Evolutionary conservation across 2,888 invertebrate species (phyloP).

Genomic region (Eupithecia insigniata): DNA sequence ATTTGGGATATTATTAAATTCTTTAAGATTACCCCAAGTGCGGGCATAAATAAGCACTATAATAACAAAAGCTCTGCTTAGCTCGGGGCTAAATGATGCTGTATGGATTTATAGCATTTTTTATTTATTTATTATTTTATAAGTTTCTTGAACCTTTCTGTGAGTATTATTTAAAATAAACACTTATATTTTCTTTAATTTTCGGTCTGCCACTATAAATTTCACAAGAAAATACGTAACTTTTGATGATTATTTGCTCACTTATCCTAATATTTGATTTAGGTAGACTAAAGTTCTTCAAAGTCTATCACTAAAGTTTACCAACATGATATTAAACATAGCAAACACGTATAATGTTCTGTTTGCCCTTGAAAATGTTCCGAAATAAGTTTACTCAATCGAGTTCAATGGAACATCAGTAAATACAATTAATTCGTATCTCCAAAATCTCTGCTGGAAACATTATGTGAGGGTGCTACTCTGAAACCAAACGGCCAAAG

Average conservation of each 20-base stretch:
- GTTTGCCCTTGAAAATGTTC: slow-evolving; percentile 6
- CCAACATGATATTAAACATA: slow-evolving; percentile 1
- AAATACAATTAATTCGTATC: slow-evolving; percentile 24
- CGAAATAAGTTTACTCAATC: slow-evolving; percentile 1
- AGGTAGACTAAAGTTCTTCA: slow-evolving; percentile 28
- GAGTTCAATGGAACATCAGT: slow-evolving; percentile 14
- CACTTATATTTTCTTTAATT: no score
- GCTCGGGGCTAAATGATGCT: no score
- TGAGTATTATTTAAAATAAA: no score
- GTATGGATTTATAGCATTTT: no score
- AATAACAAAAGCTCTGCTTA: no score
- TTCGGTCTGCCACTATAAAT: no score
- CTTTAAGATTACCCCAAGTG: no score
- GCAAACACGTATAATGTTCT: slow-evolving; percentile 7
- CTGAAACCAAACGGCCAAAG: neutral
- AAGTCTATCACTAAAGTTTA: slow-evolving; percentile 21
- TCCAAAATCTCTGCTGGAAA: slow-evolving; percentile 18
- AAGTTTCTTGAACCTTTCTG: no score
- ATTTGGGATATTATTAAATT: no score
- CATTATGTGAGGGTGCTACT: neutral
- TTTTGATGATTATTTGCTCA: neutral
- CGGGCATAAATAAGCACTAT: no score
- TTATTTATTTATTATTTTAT: no score
- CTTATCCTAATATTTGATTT: neutral
- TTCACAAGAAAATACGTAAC: no score